Evolutionary conservation across 2,113 vertebrate genomes (phyloP), one percentile per base, ranked within the genome.

Genomic region (Xenotilapia leptura): DNA sequence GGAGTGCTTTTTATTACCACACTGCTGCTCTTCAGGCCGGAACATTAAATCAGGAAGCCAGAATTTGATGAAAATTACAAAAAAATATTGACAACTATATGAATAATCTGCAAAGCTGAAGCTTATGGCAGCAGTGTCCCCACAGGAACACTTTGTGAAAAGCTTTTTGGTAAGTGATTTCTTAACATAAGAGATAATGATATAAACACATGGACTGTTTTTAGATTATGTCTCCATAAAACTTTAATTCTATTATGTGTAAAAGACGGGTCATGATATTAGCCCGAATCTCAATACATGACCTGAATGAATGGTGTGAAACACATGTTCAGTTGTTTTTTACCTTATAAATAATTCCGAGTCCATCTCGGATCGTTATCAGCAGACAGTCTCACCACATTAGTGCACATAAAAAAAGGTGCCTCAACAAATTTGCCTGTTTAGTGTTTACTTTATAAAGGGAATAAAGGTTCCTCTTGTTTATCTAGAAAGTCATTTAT

Each of bases 41-140:
- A 90, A 19, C 58, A 73, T 79, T 47, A 60, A 70, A 73, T 86
- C 88, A 92, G 84, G 77, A 87, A 92, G 84, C n/a, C 86, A 79
- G 80, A 73, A 79, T 73, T 68, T 21, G 83, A 91, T 91, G 17
- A 60, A 83, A 77, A 49, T 77, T 13, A 21, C 3, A 83, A 88
- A 91, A 91, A 92, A 81, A 83, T 42, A 79, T 4, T 55, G 31
- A 86, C 26, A 28, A 58, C 79, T 8, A 79, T 28, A 62, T 53
- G 13, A 42, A 26, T 7, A 53, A 12, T 28, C 54, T 77, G 11
- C 53, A 77, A 79, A 77, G 17, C 9, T 84, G 4, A 55, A 70
- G 7, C 26, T 21, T 62, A 82, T 31, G 21, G 84, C 51, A 33
- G 17, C 87, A 33, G 55, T 19, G 83, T 7, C 60, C 60, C 60